phyloP scores from a whole-genome alignment of 2,888 invertebrate genomes.

The Diplazon laetatorius region DNA sequence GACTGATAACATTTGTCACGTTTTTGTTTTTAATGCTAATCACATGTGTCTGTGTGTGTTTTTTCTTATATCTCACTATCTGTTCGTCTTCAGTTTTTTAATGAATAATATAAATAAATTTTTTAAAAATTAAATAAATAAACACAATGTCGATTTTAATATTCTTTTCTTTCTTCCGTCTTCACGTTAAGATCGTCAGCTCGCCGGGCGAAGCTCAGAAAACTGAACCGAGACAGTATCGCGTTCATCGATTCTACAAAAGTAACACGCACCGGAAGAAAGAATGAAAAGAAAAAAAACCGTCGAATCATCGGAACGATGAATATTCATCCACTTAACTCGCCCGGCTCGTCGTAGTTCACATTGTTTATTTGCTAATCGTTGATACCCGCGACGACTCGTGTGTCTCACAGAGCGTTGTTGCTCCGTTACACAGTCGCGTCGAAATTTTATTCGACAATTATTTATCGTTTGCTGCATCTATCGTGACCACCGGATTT shows the following conservation, averaged over 20 bases:
- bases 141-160: background rate
- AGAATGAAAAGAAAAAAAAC: no score
- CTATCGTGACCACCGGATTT: slow-evolving; percentile 1
- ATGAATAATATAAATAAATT: background rate
- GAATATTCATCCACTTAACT: slow-evolving; percentile 70
- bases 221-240: slow-evolving; percentile 7
- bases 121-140: background rate
- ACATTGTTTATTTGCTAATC: slow-evolving; percentile 66
- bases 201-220: slow-evolving; percentile 22
- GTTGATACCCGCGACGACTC: slow-evolving; percentile 45
- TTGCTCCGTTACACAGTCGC: slow-evolving; percentile 13
- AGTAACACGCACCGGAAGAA: slow-evolving; percentile 45
- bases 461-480: slow-evolving; percentile 7
- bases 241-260: slow-evolving; percentile 28
- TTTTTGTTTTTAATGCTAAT: background rate
- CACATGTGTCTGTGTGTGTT: slow-evolving; percentile 1
- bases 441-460: slow-evolving; percentile 1
- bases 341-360: slow-evolving; percentile 36
- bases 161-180: background rate
- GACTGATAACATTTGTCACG: slow-evolving; percentile 21
- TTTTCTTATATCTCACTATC: background rate
- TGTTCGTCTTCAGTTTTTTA: no score
- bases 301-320: slow-evolving; percentile 70
- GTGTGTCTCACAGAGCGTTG: slow-evolving; percentile 35
- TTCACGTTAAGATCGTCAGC: background rate